These are phyloP conservation scores for Diaperis boleti DNA, from an alignment of 2,888 invertebrate species.

Conservation along the genomic window DNA sequence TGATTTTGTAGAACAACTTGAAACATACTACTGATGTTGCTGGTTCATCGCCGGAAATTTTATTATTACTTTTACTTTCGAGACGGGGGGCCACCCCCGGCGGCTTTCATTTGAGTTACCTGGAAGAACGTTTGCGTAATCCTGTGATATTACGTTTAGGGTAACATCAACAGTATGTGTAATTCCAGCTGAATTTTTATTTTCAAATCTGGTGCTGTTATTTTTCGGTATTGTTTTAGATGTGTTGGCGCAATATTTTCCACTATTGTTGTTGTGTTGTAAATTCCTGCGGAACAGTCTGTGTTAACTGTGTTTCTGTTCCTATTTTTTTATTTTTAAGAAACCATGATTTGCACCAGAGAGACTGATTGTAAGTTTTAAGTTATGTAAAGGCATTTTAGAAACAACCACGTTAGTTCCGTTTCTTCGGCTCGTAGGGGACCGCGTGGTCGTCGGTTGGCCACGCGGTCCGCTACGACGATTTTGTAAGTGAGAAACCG, in stretches of 20 bases:
- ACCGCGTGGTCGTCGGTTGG: constrained; percentile 9
- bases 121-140: constrained; percentile 26
- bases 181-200: constrained; percentile 17
- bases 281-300: constrained; percentile 17
- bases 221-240: constrained; percentile 16
- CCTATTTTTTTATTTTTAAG: constrained; percentile 45
- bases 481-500: constrained; percentile 34
- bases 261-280: constrained; percentile 16
- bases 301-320: constrained; percentile 46
- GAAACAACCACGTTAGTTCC: constrained; percentile 43
- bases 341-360: constrained; percentile 51
- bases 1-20: constrained; percentile 28
- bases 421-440: constrained; percentile 8
- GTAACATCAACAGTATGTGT: constrained; percentile 32
- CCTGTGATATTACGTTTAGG: constrained; percentile 37
- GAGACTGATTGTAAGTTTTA: constrained; percentile 54
- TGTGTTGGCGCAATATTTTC: constrained; percentile 27
- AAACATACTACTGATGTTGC: constrained; percentile 31
- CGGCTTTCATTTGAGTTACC: constrained; percentile 28
- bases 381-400: constrained; percentile 49
- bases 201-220: constrained; percentile 34
- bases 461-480: constrained; percentile 11
- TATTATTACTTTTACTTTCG: constrained; percentile 7
- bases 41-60: background rate
- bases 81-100: constrained; percentile 4